These are phyloP conservation scores for Ditylenchus weischeri DNA, from an alignment of 2,888 invertebrate species.

Conservation along the genomic window DNA sequence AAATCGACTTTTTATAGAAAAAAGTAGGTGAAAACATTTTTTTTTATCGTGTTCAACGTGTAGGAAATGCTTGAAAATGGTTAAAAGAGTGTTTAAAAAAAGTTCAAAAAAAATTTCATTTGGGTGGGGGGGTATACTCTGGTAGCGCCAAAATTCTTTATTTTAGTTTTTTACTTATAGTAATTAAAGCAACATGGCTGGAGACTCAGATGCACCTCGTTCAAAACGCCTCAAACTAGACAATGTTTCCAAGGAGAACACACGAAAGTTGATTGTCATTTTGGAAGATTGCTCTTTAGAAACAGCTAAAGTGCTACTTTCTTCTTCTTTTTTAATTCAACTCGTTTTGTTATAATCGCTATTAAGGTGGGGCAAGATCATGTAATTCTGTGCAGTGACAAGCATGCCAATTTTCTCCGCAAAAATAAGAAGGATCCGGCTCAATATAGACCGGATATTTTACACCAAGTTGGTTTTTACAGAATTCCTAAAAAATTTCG, in stretches of 20 bases:
- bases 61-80: too few species aligned
- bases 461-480: conserved; percentile 71
- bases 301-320: conserved; percentile 77
- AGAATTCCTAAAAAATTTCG: too few species aligned
- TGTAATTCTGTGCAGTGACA: conserved; percentile 52
- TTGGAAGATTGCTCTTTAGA: conserved; percentile 91
- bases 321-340: neutral
- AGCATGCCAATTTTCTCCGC: conserved; percentile 61
- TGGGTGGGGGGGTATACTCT: too few species aligned
- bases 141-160: too few species aligned
- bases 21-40: too few species aligned
- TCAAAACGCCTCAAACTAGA: conserved; percentile 47
- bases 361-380: conserved; percentile 51
- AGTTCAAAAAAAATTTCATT: too few species aligned
- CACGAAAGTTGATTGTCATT: conserved; percentile 73
- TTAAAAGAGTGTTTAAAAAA: too few species aligned
- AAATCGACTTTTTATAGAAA: too few species aligned
- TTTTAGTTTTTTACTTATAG: too few species aligned
- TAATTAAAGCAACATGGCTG: too few species aligned
- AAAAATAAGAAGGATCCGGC: conserved; percentile 83
- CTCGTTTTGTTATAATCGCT: neutral
- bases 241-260: neutral
- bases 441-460: conserved; percentile 88
- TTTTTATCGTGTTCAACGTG: too few species aligned
- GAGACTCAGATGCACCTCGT: conserved; percentile 19